Evolutionary conservation across 1,140 invertebrate genomes (phyloP).

Genomic region (Rhagoletis zephyria): DNA sequence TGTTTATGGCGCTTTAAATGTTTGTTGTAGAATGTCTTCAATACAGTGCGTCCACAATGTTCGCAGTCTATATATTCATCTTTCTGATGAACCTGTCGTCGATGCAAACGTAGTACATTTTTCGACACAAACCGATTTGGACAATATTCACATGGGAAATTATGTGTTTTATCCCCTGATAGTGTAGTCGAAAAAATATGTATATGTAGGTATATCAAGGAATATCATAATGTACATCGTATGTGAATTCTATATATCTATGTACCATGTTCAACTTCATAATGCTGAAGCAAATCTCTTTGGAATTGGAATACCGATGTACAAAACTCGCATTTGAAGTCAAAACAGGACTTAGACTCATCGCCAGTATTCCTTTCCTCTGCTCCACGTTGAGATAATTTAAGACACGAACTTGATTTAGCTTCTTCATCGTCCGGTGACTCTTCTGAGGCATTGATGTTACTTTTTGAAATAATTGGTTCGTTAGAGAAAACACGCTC

Average conservation of each 20-base stretch:
- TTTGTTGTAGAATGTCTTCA: neutral
- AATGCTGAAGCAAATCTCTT: conserved; percentile 37
- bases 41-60: conserved; percentile 41
- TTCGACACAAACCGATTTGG: conserved; percentile 30
- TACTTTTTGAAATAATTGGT: neutral
- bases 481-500: neutral
- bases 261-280: conserved; percentile 39
- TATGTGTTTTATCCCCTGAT: neutral
- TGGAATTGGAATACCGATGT: conserved; percentile 16
- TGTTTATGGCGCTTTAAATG: conserved; percentile 28
- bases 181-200: neutral
- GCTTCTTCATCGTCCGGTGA: neutral
- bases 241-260: neutral
- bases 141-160: conserved; percentile 31
- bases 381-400: neutral
- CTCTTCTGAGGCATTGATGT: neutral
- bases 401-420: neutral
- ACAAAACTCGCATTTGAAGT: conserved; percentile 54
- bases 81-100: conserved; percentile 25
- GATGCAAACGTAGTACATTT: neutral
- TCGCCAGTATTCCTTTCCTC: neutral
- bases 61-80: conserved; percentile 45
- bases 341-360: neutral
- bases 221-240: too few relatives aligned
- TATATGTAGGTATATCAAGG: too few relatives aligned